Evolutionary conservation across 2,797 vertebrate species (phyloP).

Genomic region (Mus minutoides): DNA sequence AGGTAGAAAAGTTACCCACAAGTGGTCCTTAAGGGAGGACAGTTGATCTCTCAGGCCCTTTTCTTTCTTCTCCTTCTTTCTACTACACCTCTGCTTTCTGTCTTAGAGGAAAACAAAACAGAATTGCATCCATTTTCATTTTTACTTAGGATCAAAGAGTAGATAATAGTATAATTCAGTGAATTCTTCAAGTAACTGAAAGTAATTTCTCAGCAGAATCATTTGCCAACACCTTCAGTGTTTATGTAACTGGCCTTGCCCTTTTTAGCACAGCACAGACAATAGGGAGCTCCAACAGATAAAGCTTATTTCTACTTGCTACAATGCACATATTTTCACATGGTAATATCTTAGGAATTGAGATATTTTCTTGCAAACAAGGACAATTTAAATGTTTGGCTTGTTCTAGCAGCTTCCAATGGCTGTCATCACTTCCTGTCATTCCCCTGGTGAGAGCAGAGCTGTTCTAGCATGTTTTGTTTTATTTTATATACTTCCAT

Average conservation of each 20-base stretch:
- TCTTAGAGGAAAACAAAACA: not conserved
- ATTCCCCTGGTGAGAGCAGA: not conserved
- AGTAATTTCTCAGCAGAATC: not conserved
- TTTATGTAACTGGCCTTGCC: not conserved
- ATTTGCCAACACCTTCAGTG: not conserved
- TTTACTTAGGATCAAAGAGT: not conserved
- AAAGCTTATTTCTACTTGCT: not conserved
- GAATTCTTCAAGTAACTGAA: not conserved
- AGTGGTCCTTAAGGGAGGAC: not conserved
- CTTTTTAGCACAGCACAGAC: not conserved
- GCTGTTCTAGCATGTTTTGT: not conserved
- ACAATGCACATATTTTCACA: not conserved
- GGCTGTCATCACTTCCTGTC: not conserved
- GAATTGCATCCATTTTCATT: not conserved
- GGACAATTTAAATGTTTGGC: not conserved
- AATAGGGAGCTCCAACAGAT: not conserved
- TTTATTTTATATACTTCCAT: not conserved
- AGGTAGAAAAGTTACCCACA: not conserved
- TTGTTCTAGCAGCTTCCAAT: not conserved
- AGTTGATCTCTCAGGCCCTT: not conserved
- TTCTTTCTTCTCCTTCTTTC: too few species aligned
- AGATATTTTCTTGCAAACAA: not conserved
- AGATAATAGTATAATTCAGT: not conserved
- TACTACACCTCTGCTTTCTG: not conserved
- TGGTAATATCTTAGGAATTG: constrained; percentile 31